Evolutionary conservation across 2,797 vertebrate species (phyloP), one percentile per base, ranked within the genome.

Genomic region (Cercopithecus mitis): DNA sequence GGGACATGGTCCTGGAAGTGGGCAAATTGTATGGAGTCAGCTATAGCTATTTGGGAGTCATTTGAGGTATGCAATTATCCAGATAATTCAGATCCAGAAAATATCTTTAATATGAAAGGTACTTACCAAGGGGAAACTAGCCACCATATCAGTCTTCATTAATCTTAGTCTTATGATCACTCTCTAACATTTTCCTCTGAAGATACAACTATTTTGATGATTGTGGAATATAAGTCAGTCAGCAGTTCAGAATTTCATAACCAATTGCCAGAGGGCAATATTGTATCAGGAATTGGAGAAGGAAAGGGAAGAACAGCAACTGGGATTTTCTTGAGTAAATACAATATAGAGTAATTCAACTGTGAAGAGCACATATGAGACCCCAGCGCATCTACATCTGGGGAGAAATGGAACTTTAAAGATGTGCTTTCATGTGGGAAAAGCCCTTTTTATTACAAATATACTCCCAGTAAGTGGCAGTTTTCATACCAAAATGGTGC

Each of bases 261-360:
- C 55, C 77, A 93, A 52, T 92, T 96, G 30, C 58, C 45, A 80
- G 93, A 95, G 55, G 64, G 58, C 52, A 97, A 90, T 67, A 88
- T 75, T 79, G n/a, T 36, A 93, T 85, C 72, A 98, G 85, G 84
- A 88, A 93, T 13, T 67, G 22, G 7, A 97, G 58, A 79, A 92
- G 67, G 55, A 89, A 94, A 61, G 73, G 52, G 39, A 97, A 90
- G 61, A 73, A 92, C 6, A 93, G n/a, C 72, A 27, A 27, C 70
- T 94, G 94, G 67, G 85, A 90, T 91, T 97, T 98, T 94, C 91
- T 95, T 93, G 77, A 95, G 88, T 94, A 96, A 96, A 97, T 91
- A 95, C 17, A 77, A 95, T 87, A 45, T 41, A 93, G 91, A 96
- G 75, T 87, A 91, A 97, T 94, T 98, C 88, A 94, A 41, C 90